These are phyloP conservation scores for Tetragonisca angustula DNA, from an alignment of 2,888 invertebrate species.

Conservation along the genomic window DNA sequence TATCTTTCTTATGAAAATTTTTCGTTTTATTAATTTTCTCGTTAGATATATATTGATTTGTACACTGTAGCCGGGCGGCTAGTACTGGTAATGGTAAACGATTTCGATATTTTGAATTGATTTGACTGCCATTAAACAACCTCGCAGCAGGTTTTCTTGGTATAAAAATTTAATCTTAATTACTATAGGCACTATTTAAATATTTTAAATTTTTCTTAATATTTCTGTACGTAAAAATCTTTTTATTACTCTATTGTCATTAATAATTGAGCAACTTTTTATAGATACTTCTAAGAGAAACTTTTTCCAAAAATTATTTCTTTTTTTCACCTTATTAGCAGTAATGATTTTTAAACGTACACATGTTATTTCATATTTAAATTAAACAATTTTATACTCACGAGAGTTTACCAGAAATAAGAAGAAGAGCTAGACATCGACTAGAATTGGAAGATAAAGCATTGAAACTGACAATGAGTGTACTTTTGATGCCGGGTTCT, in stretches of 20 bases:
- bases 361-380: not conserved
- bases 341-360: not conserved
- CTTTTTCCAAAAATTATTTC: not conserved
- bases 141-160: slow-evolving; percentile 76
- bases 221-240: not conserved
- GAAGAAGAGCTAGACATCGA: slow-evolving; percentile 79
- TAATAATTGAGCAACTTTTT: not conserved
- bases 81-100: slow-evolving; percentile 79
- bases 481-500: slow-evolving; percentile 79
- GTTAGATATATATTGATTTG: slow-evolving; percentile 58
- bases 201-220: not conserved
- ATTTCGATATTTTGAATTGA: slow-evolving; percentile 79
- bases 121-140: slow-evolving; percentile 79
- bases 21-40: slow-evolving; percentile 67
- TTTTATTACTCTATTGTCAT: slow-evolving; percentile 6
- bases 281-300: not conserved
- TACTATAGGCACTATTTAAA: not conserved
- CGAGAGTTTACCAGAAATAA: slow-evolving; percentile 81
- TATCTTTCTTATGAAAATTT: slow-evolving; percentile 71
- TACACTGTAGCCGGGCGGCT: slow-evolving; percentile 77
- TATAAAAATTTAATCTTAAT: slow-evolving; percentile 42
- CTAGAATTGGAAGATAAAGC: slow-evolving; percentile 77
- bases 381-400: slow-evolving; percentile 68
- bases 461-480: slow-evolving; percentile 77
- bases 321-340: not conserved